phyloP scores from a whole-genome alignment of 2,888 invertebrate genomes.

The Papilio protenor region DNA sequence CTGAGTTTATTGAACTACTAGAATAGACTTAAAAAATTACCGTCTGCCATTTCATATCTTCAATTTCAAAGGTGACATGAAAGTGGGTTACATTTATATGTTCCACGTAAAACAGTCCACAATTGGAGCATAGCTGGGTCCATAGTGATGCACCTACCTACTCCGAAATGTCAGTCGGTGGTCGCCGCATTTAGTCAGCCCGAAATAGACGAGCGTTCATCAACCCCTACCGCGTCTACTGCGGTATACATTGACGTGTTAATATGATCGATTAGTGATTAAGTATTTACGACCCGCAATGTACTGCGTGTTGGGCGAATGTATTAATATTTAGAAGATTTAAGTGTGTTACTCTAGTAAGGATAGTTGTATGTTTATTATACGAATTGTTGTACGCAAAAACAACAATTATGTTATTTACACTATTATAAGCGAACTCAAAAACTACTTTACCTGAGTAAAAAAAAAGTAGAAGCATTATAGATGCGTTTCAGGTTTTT shows the following conservation, averaged over 20 bases:
- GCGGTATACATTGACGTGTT: slow-evolving; percentile 68
- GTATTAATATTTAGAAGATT: slow-evolving; percentile 12
- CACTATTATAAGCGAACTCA: no score
- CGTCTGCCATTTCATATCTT: background rate
- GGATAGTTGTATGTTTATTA: background rate
- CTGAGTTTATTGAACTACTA: background rate
- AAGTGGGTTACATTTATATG: slow-evolving; percentile 32
- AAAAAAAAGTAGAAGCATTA: background rate
- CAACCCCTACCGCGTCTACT: slow-evolving; percentile 78
- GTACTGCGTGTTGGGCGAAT: slow-evolving; percentile 6
- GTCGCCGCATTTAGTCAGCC: slow-evolving; percentile 78
- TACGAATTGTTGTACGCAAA: background rate
- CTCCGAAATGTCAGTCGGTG: slow-evolving; percentile 82
- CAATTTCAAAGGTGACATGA: slow-evolving; percentile 9
- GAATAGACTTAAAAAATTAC: no score
- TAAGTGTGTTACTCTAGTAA: background rate
- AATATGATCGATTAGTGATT: slow-evolving; percentile 49
- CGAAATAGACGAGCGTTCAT: slow-evolving; percentile 82
- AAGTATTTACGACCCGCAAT: slow-evolving; percentile 23
- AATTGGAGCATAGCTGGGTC: slow-evolving; percentile 37
- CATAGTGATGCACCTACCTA: slow-evolving; percentile 74
- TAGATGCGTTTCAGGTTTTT: background rate
- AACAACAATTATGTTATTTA: background rate
- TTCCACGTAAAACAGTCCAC: slow-evolving; percentile 22
- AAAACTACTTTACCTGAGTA: no score